phyloP scores from a whole-genome alignment of 2,113 vertebrate species.

The Myxocyprinus asiaticus region DNA sequence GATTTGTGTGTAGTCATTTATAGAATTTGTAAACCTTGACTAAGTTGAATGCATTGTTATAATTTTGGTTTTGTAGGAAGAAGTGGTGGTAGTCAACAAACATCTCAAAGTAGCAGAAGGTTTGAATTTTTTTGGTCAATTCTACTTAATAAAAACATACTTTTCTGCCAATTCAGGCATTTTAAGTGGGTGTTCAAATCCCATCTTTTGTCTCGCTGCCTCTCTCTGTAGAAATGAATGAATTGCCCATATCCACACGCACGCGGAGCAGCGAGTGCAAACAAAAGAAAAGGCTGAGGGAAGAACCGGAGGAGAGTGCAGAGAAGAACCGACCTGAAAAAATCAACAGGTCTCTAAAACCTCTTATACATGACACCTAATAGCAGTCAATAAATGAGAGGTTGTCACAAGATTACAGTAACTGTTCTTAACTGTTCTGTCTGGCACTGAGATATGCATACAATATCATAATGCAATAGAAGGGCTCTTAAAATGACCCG shows the following conservation, averaged over 20 bases:
- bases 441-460: neutral
- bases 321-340: constrained; percentile 45
- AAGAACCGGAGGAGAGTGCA: constrained; percentile 10
- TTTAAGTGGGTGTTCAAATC: neutral
- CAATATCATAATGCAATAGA: neutral
- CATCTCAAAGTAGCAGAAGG: constrained; percentile 39
- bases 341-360: constrained; percentile 53
- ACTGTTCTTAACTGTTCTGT: neutral
- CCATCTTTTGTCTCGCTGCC: neutral
- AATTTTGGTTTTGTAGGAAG: constrained; percentile 42
- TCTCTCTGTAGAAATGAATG: constrained; percentile 51
- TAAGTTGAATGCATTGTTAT: neutral
- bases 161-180: neutral
- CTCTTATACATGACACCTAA: neutral
- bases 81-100: constrained; percentile 44
- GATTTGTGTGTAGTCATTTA: neutral
- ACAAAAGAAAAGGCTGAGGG: constrained; percentile 53
- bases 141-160: neutral
- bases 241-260: constrained; percentile 53
- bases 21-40: neutral
- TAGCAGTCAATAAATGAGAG: too few relatives aligned
- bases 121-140: constrained; percentile 14
- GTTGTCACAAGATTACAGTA: neutral
- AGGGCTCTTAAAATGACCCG: neutral
- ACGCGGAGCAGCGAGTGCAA: constrained; percentile 68